Evolutionary conservation across 2,797 vertebrate genomes (phyloP), one percentile per base, ranked within the genome.

Genomic region (Hoplostethus atlanticus): DNA sequence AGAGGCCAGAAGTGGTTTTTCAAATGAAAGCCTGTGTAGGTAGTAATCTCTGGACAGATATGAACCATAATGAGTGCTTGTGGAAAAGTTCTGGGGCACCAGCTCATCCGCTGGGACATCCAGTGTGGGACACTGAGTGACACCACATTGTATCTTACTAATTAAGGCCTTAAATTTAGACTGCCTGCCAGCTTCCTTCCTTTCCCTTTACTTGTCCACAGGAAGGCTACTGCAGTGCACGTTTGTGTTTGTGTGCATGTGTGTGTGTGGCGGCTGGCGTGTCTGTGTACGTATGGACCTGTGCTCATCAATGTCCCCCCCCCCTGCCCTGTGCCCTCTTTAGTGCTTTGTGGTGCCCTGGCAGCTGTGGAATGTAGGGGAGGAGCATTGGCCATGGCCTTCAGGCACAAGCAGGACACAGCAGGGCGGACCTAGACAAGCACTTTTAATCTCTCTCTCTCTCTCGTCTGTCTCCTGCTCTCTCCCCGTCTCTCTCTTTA

Each of bases 41-140:
- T 82, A 81, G 87, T 89, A 77, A 86, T 93, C 84, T 91, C 71
- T 84, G 78, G 81, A 84, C 85, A 79, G 56, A 86, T 76, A 84
- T 31, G 76, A 89, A 73, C 79, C 83, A 85, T 89, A 89, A 89
- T 89, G 87, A 79, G 80, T 73, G 75, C 80, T 84, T 89, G 79
- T 84, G 84, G 79, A 76, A 85, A 78, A 78, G 67, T 71, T 86
- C 64, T 81, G 71, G 71, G 82, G 74, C 72, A 80, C 69, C 73
- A 84, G 73, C 76, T 80, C 72, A 70, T 78, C 74, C 57, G 76
- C 68, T 79, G 75, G 73, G 79, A 68, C 73, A 36, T 62, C 66
- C 64, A 77, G 65, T 17, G n/a, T 51, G 79, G 79, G 68, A 79
- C 63, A 63, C 68, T 34, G 52, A 73, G 47, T 81, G 77, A 85